phyloP scores from a whole-genome alignment of 2,888 invertebrate genomes.

The Drosophila dives region DNA sequence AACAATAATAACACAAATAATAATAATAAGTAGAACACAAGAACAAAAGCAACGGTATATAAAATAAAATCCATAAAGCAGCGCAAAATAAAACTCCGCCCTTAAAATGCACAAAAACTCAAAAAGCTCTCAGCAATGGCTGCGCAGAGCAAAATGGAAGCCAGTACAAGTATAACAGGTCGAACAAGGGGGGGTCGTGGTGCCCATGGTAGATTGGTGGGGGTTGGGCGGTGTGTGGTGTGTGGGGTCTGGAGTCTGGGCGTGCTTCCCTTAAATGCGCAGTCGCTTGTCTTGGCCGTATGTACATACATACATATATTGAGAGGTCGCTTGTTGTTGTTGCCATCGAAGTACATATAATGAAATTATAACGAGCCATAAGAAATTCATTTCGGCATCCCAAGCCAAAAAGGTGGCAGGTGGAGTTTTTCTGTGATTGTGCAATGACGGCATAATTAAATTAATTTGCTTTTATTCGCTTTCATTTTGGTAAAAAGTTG shows the following conservation, averaged over 20 bases:
- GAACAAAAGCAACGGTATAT: conserved; percentile 15
- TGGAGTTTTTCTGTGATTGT: conserved; percentile 43
- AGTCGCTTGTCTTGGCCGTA: conserved; percentile 73
- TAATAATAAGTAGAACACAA: conserved; percentile 29
- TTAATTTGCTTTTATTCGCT: conserved; percentile 26
- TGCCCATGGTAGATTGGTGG: background rate
- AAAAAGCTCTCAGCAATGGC: conserved; percentile 71
- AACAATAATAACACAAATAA: conserved; percentile 26
- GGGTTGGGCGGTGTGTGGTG: background rate
- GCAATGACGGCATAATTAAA: conserved; percentile 60
- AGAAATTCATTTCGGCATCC: conserved; percentile 69
- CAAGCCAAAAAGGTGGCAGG: background rate
- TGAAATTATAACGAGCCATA: conserved; percentile 80
- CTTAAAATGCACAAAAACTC: conserved; percentile 45
- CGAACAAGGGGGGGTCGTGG: background rate
- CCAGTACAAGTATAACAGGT: conserved; percentile 36
- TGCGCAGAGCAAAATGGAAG: conserved; percentile 73
- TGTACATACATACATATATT: conserved; percentile 17
- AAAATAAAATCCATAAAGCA: conserved; percentile 40
- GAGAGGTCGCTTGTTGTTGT: conserved; percentile 35
- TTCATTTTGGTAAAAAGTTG: conserved; percentile 13
- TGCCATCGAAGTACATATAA: conserved; percentile 63
- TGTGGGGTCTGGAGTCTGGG: conserved; percentile 23
- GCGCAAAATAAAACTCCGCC: conserved; percentile 76
- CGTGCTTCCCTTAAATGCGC: conserved; percentile 80